These are phyloP conservation scores for Dicaeum eximium DNA, from an alignment of 2,113 vertebrate genomes.

Conservation along the genomic window DNA sequence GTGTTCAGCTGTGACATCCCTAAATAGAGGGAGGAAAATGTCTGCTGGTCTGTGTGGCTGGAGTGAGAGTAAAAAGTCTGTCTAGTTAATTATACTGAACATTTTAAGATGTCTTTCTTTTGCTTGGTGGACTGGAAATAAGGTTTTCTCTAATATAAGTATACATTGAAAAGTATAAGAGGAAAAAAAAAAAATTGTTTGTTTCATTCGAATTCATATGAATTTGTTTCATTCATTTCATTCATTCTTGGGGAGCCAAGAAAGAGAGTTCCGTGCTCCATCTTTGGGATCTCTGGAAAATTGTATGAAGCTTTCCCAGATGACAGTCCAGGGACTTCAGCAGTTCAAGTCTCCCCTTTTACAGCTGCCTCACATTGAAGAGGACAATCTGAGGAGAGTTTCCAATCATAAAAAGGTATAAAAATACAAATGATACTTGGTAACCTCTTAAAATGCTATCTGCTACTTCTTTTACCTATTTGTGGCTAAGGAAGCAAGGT, in stretches of 20 bases:
- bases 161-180: background rate
- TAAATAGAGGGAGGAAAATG: background rate
- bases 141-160: background rate
- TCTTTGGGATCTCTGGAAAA: slow-evolving; percentile 95
- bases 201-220: slow-evolving; percentile 15
- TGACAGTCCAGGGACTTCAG: slow-evolving; percentile 94
- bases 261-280: slow-evolving; percentile 91
- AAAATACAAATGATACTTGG: background rate
- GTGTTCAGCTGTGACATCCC: background rate
- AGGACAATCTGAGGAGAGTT: slow-evolving; percentile 88
- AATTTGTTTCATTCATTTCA: slow-evolving; percentile 29
- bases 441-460: background rate
- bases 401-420: slow-evolving; percentile 82
- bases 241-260: slow-evolving; percentile 40
- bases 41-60: background rate
- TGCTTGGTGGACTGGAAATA: background rate
- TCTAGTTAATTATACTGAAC: background rate
- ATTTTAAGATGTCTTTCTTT: background rate
- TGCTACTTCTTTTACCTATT: background rate
- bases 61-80: background rate
- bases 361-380: slow-evolving; percentile 96
- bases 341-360: slow-evolving; percentile 94
- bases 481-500: background rate
- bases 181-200: slow-evolving; percentile 17
- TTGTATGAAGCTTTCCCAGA: slow-evolving; percentile 98